Base-by-base conservation (phyloP, 2,113 vertebrate genomes). In the Rhinopomastus cyanomelas region DNA sequence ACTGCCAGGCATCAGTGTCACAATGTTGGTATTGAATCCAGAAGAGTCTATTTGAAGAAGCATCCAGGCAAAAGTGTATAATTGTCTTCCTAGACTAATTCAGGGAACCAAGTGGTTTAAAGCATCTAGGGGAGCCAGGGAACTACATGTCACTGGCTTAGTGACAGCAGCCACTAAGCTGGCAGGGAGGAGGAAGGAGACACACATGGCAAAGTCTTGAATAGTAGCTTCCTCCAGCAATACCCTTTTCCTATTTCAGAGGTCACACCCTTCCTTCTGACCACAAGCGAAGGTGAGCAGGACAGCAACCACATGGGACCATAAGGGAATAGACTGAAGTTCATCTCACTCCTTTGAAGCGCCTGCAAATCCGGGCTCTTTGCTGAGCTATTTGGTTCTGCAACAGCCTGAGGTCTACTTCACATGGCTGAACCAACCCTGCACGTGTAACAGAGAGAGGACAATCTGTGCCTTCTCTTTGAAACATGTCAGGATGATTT, bases 391-490 rank as follows among this genome's bases (percentile, higher is more conserved):
- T 11, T 32, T 44, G 51, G 14, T 12, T 44, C 80, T 56, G 48
- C 37, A 80, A 29, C 0, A 44, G 15, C 39, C 39, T 20, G 4
- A 10, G 44, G 32, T 18, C 19, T 34, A 8, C 26, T 49, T 81
- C 62, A 56, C 55, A 5, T 0, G 4, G 69, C 39, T 64, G 44
- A 81, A 52, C 19, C 44, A 52, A 5, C 8, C 18, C 10, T 3
- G 36, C 20, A 21, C 20, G 6, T 1, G 4, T 39, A 68, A 44
- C 3, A 61, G 37, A 37, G 5, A 29, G 2, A 17, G 0, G 1
- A 8, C n/a, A 23, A 20, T 22, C 71, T 36, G 9, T 42, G 39
- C 10, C 52, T 51, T 17, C 36, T 42, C 57, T 42, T 42, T 56
- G 39, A 42, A 56, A 19, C 39, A 36, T 2, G 1, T 8, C 48